Conservation (phyloP, 2,797 vertebrate species). For the Pipistrellus nathusii region DNA sequence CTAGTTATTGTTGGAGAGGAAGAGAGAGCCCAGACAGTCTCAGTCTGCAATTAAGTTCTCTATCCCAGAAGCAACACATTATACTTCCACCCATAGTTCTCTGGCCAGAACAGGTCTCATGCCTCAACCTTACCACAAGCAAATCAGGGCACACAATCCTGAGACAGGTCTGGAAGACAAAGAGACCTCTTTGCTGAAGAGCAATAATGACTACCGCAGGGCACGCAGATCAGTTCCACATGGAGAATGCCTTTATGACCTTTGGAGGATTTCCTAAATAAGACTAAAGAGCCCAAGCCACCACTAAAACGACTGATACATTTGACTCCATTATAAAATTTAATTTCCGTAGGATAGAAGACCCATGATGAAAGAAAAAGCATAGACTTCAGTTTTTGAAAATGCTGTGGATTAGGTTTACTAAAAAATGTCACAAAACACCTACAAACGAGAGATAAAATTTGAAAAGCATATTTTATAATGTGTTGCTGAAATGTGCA, state of each 20-base stretch:
- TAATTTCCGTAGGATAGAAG: slow-evolving; percentile 15
- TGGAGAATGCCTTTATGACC: neutral
- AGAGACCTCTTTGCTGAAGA: neutral
- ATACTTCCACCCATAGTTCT: neutral
- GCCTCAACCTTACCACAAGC: no score
- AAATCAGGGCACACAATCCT: neutral
- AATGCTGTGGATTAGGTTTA: neutral
- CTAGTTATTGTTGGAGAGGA: neutral
- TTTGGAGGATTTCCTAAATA: neutral
- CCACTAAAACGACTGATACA: neutral
- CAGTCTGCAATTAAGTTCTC: neutral
- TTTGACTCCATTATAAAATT: slow-evolving; percentile 1
- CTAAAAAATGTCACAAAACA: neutral
- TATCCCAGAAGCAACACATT: neutral
- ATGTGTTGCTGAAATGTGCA: neutral
- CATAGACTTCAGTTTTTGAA: neutral
- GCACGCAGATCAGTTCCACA: neutral
- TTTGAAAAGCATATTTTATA: neutral
- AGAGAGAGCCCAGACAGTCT: neutral
- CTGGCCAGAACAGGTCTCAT: neutral
- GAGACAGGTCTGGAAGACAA: neutral
- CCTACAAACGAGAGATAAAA: neutral
- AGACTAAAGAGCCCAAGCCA: neutral
- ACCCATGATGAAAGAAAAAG: neutral
- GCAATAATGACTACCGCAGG: neutral